Conservation (phyloP, 2,888 invertebrate genomes). For the Frankliniella intonsa region DNA sequence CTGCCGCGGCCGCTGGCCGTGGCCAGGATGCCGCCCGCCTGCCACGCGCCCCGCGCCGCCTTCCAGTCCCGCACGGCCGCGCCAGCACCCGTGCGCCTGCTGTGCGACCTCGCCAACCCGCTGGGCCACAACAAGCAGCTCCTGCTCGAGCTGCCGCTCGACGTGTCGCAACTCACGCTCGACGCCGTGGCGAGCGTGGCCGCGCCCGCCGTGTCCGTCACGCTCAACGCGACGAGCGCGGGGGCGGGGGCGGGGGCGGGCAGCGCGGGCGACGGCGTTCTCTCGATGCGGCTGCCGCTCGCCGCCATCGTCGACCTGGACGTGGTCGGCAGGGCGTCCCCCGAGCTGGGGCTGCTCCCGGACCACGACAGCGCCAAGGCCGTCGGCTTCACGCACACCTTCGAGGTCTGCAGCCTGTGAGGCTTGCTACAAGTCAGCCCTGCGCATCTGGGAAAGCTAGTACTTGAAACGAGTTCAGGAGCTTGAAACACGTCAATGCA, state of each 20-base stretch:
- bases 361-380: background rate
- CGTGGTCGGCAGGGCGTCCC: conserved; percentile 3
- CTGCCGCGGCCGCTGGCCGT: conserved; percentile 31
- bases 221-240: background rate
- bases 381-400: conserved; percentile 4
- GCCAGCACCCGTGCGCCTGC: conserved; percentile 29
- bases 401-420: background rate
- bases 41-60: conserved; percentile 36
- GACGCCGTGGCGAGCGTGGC: background rate
- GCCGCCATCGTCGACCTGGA: conserved; percentile 12
- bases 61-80: background rate
- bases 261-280: background rate
- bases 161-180: background rate
- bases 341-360: conserved; percentile 3
- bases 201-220: background rate
- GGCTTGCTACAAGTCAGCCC: too few relatives aligned
- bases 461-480: too few relatives aligned
- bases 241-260: background rate
- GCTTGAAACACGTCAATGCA: too few relatives aligned
- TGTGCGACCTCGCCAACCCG: conserved; percentile 41
- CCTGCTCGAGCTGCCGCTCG: background rate
- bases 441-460: too few relatives aligned
- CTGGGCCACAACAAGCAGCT: conserved; percentile 34
- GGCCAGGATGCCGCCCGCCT: conserved; percentile 35
- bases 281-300: background rate